Evolutionary conservation across 2,113 vertebrate species (phyloP).

Genomic region (Saguinus imperator): DNA sequence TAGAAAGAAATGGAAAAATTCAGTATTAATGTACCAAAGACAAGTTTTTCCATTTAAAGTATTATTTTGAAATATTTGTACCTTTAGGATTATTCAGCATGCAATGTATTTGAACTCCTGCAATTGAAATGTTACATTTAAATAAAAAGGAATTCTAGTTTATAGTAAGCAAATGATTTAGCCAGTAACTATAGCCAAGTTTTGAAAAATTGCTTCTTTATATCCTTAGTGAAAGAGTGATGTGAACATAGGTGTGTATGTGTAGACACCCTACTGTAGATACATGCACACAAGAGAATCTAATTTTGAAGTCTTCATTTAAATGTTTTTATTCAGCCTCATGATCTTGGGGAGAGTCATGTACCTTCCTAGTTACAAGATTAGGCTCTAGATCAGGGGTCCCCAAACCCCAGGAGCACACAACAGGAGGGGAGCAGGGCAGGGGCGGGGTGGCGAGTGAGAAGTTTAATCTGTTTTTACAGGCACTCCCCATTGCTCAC

Average conservation of each 20-base stretch:
- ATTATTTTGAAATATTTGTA: constrained; percentile 32
- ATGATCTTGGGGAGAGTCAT: background rate
- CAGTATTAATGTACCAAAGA: background rate
- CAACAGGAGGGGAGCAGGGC: too few relatives aligned
- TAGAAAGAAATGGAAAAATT: constrained; percentile 28
- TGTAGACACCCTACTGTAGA: background rate
- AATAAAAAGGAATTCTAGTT: constrained; percentile 5
- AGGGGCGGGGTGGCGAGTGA: accelerated
- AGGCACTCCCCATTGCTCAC: too few relatives aligned
- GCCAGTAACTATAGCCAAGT: background rate
- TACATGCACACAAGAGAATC: background rate
- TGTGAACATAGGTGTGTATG: background rate
- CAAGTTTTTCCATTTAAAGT: background rate
- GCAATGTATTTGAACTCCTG: background rate
- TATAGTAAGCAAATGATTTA: background rate
- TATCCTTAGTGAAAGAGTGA: background rate
- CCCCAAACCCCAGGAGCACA: too few relatives aligned
- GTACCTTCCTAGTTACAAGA: background rate
- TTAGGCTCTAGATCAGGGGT: background rate
- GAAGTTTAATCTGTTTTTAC: too few relatives aligned
- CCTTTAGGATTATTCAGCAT: background rate
- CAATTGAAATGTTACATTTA: constrained; percentile 31
- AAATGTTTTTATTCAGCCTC: background rate
- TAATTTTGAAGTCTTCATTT: background rate
- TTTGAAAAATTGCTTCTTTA: constrained; percentile 37